A percentile compares a stretch with the other conserved stretches of the same genome.
Conservation (phyloP, 37 sponge, comb jelly and placozoan genomes). For the Axinella damicornis region DNA sequence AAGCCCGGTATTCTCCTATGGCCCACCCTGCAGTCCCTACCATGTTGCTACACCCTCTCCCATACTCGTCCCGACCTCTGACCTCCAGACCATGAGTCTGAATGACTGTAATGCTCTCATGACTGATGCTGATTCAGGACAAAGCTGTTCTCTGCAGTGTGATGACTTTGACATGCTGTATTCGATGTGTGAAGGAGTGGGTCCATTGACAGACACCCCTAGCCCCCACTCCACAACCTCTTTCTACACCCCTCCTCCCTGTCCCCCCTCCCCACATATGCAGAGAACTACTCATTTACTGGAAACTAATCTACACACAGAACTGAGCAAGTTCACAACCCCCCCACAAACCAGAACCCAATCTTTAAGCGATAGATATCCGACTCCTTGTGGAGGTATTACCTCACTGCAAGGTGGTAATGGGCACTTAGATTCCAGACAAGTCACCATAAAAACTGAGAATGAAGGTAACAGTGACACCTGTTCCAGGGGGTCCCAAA, state of each 20-base stretch:
- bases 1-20: neutral
- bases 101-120: neutral
- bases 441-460: neutral
- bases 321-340: no score
- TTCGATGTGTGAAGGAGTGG: neutral
- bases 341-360: neutral
- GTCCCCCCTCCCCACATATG: neutral
- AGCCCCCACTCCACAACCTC: neutral
- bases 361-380: neutral
- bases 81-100: neutral
- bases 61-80: neutral
- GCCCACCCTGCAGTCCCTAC: constrained; percentile 12
- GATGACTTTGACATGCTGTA: neutral
- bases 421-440: neutral
- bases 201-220: neutral
- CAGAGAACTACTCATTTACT: neutral
- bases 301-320: neutral
- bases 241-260: neutral
- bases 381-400: neutral
- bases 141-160: neutral
- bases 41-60: constrained; percentile 9
- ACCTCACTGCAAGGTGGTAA: neutral
- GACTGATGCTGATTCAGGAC: no score
- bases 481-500: neutral
- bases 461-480: no score